Evolutionary conservation across 2,888 invertebrate species (phyloP), one percentile per base, ranked within the genome.

Genomic region (Drosophila melanosoma): DNA sequence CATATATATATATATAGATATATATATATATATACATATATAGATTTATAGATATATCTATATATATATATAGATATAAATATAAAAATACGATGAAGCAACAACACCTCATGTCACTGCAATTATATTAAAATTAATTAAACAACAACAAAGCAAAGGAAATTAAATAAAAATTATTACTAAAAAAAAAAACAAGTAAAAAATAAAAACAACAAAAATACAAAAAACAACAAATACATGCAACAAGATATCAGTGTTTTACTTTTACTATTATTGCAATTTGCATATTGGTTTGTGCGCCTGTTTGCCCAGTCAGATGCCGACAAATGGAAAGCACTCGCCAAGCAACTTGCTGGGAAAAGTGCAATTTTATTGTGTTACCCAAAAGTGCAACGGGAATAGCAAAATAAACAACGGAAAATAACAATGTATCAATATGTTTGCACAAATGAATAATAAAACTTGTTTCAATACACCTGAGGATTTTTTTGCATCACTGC

Each of bases 71-170:
- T 69, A 76, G 59, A 73, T 65, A 79, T 76, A 76, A 70, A 68
- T 73, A 74, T 87, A 69, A 70, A 81, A 76, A 81, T 83, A 89
- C 77, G 76, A 90, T 81, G 78, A 83, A 84, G 83, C 88, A 87
- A 87, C 91, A 89, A 90, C 84, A 80, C 92, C 92, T 91, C 89
- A 90, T 91, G 91, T 91, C 90, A 90, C 90, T 91, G 89, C 87
- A 91, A 87, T 87, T 87, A 91, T 89, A 90, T 90, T 91, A 91
- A 82, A 91, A 90, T 88, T 91, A 90, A 91, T 91, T 85, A 87
- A 91, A 83, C 82, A 85, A 85, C 79, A 83, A 87, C 66, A 89
- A 87, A 90, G 74, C 80, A 87, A 82, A 79, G 74, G 71, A 78
- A 85, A 89, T 84, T 89, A 82, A 83, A 81, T 87, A 89, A 82